Conservation (phyloP, 2,888 invertebrate species). For the Calephelis perditalis region DNA sequence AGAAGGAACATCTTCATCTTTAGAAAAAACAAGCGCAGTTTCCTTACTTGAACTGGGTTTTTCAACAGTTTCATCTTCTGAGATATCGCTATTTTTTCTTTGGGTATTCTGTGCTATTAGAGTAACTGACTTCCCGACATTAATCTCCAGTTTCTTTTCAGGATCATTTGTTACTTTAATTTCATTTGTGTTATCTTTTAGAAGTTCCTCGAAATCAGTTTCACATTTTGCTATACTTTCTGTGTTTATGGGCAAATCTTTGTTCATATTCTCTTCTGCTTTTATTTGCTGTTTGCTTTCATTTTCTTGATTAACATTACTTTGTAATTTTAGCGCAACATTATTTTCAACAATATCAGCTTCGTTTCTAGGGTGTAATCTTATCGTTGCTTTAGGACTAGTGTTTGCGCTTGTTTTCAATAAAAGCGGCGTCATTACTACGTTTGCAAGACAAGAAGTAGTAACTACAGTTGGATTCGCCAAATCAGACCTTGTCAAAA, state of each 20-base stretch:
- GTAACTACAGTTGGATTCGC: slow-evolving; percentile 45
- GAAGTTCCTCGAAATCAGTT: slow-evolving; percentile 71
- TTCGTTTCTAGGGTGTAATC: slow-evolving; percentile 47
- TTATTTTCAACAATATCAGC: slow-evolving; percentile 36
- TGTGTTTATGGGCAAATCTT: slow-evolving; percentile 16
- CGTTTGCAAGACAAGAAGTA: slow-evolving; percentile 50
- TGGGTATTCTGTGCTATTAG: slow-evolving; percentile 41
- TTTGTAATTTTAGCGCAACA: slow-evolving; percentile 17
- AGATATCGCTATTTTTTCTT: slow-evolving; percentile 31
- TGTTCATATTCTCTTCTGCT: slow-evolving; percentile 18
- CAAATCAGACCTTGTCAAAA: slow-evolving; percentile 53
- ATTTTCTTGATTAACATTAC: slow-evolving; percentile 19
- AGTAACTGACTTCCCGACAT: slow-evolving; percentile 57
- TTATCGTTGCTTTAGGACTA: slow-evolving; percentile 39
- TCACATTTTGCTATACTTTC: slow-evolving; percentile 55
- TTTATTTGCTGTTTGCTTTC: slow-evolving; percentile 23
- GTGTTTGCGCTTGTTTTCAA: slow-evolving; percentile 43
- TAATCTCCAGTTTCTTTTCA: slow-evolving; percentile 62
- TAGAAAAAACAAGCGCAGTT: not conserved
- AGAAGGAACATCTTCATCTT: slow-evolving; percentile 1
- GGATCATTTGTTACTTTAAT: slow-evolving; percentile 64
- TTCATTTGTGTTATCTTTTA: slow-evolving; percentile 72
- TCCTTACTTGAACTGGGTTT: not conserved
- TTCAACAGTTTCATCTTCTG: slow-evolving; percentile 18
- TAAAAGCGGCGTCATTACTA: slow-evolving; percentile 57